phyloP scores from a whole-genome alignment of 2,888 invertebrate genomes.

The Cosmorhoe ocellata region DNA sequence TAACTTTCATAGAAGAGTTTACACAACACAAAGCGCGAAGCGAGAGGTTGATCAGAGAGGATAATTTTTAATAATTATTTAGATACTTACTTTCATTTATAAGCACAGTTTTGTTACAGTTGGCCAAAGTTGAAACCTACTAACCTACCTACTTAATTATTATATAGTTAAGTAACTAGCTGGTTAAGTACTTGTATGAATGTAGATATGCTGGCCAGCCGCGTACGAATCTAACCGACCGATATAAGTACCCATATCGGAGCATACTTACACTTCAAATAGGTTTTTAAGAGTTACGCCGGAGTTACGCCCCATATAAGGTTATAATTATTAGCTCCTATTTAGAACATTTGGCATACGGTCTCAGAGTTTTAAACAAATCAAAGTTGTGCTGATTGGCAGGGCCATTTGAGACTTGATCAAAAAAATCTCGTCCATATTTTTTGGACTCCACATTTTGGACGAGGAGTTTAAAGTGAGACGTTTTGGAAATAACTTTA shows the following conservation, averaged over 20 bases:
- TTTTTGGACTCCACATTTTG: constrained; percentile 37
- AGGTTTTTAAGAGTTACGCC: constrained; percentile 74
- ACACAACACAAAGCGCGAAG: constrained; percentile 34
- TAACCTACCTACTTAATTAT: too few species aligned
- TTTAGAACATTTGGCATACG: constrained; percentile 49
- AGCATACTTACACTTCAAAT: constrained; percentile 59
- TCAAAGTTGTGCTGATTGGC: constrained; percentile 43
- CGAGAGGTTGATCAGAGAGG: constrained; percentile 44
- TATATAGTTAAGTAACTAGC: neutral
- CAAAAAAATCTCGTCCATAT: constrained; percentile 39
- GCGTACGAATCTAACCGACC: constrained; percentile 4
- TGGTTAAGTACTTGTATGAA: neutral
- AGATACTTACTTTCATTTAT: neutral
- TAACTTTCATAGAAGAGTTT: neutral
- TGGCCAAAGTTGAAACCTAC: neutral
- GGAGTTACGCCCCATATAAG: constrained; percentile 54
- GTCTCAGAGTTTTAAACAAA: constrained; percentile 49
- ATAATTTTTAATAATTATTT: neutral
- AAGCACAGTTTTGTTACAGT: constrained; percentile 24
- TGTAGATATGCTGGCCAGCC: constrained; percentile 8
- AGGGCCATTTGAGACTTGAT: constrained; percentile 44
- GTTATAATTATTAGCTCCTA: constrained; percentile 52
- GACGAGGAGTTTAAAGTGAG: constrained; percentile 18
- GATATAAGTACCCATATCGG: constrained; percentile 5
- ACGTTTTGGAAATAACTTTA: constrained; percentile 34